Base-by-base conservation (phyloP, 2,113 vertebrate genomes). In the Plotosus lineatus region DNA sequence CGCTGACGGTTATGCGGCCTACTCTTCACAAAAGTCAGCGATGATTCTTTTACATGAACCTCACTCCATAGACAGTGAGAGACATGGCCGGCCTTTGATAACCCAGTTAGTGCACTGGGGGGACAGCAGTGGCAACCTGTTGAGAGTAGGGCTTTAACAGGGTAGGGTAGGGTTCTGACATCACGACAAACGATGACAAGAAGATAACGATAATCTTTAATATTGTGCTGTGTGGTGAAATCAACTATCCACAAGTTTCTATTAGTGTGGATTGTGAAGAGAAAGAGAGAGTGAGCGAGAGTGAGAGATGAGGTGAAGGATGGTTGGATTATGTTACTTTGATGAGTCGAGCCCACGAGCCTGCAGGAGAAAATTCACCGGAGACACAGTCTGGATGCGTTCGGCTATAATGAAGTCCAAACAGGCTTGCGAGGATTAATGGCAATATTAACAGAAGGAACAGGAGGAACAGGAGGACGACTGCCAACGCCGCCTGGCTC, bases 361-460 rank as follows among this genome's bases (percentile, higher is more conserved):
- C 63, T 31, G 63, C 63, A 69, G 77, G 61, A 79, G 48, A 14
- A 38, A 69, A 82, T 69, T 17, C 84, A 77, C 78, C 82, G 11
- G 84, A 85, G 84, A 80, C 60, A 31, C 48, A 77, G 77, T 36
- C 84, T 74, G 84, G 84, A 80, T 42, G 51, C 84, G 42, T 75
- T 82, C 68, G 23, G 46, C 60, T 78, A 44, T 81, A 79, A 82
- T 82, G 60, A 75, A 85, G 83, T 85, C 80, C 73, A 80, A 85
- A 79, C 73, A 77, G 71, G 79, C 73, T 85, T 79, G 71, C 33
- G 80, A 79, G 84, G 84, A 85, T 85, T 85, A 82, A 82, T 85
- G 80, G 81, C 80, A 72, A 82, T 85, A 82, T 82, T 73, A 85
- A 75, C 77, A 82, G 84, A 68, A 85, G 80, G 84, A 85, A 66